Evolutionary conservation across 2,797 vertebrate species (phyloP).

Genomic region (Acipenser ruthenus): DNA sequence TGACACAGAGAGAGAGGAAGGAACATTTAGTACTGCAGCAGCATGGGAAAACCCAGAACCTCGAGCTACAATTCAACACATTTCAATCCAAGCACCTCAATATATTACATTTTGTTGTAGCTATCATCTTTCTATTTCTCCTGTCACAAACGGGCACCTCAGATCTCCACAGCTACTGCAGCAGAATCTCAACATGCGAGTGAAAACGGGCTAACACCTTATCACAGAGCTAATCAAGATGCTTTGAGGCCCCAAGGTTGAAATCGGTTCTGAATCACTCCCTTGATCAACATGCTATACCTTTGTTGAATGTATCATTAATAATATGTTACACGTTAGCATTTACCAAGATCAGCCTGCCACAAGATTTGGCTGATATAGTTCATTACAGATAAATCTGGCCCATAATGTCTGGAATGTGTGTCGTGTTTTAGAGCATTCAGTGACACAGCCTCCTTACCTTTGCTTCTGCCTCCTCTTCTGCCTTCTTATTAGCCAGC

Average conservation of each 20-base stretch:
- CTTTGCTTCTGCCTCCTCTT: conserved; percentile 93
- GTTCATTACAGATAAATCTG: not conserved
- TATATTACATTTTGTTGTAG: too few relatives aligned
- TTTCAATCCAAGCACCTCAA: not conserved
- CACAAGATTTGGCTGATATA: too few relatives aligned
- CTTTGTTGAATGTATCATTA: not conserved
- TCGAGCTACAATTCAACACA: not conserved
- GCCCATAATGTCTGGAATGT: not conserved
- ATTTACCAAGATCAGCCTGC: too few relatives aligned
- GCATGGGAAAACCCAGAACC: not conserved
- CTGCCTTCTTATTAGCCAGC: conserved; percentile 91
- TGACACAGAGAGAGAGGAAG: not conserved
- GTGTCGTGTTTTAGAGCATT: not conserved
- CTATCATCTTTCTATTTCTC: too few relatives aligned
- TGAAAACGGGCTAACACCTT: too few relatives aligned
- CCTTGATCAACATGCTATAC: not conserved
- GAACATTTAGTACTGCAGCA: not conserved
- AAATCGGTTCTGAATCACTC: not conserved
- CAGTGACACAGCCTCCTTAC: conserved; percentile 38
- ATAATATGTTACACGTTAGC: not conserved
- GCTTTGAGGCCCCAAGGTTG: too few relatives aligned
- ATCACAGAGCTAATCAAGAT: too few relatives aligned
- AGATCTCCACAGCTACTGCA: too few relatives aligned
- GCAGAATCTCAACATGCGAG: too few relatives aligned
- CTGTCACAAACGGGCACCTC: too few relatives aligned